Evolutionary conservation across 2,113 vertebrate genomes (phyloP).

Genomic region (Megaceryle maxima): DNA sequence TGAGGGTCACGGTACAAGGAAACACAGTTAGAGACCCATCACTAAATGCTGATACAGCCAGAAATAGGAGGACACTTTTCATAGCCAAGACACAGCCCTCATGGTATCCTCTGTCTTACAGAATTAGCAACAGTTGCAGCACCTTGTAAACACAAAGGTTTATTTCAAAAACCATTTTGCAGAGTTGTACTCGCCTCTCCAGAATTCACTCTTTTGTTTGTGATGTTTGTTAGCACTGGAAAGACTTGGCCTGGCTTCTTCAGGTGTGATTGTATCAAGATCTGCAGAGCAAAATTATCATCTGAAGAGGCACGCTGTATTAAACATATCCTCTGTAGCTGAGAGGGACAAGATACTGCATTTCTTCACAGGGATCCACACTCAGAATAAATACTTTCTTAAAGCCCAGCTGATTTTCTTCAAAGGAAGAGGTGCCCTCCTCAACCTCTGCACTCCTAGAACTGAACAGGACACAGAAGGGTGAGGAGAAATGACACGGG

Average conservation of each 20-base stretch:
- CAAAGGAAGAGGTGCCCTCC: not conserved
- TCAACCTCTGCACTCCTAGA: not conserved
- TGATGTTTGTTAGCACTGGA: not conserved
- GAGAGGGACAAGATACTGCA: not conserved
- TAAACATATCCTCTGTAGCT: not conserved
- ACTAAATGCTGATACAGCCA: not conserved
- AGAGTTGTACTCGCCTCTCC: not conserved
- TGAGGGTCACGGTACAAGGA: not conserved
- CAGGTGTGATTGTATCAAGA: accelerated
- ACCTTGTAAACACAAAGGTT: not conserved
- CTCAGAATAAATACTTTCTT: not conserved
- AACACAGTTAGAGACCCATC: not conserved
- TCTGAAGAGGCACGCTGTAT: not conserved
- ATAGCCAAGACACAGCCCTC: not conserved
- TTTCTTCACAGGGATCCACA: not conserved
- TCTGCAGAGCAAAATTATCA: not conserved
- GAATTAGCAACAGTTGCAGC: not conserved
- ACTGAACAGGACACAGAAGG: not conserved
- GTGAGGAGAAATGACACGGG: not conserved
- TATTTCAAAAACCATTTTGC: not conserved
- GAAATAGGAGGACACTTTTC: not conserved
- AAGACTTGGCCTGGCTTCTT: not conserved
- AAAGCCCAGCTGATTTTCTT: not conserved
- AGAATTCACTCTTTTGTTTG: not conserved
- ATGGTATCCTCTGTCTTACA: accelerated